Base-by-base conservation (phyloP, 2,888 invertebrate species). In the Gnatocerus cornutus region DNA sequence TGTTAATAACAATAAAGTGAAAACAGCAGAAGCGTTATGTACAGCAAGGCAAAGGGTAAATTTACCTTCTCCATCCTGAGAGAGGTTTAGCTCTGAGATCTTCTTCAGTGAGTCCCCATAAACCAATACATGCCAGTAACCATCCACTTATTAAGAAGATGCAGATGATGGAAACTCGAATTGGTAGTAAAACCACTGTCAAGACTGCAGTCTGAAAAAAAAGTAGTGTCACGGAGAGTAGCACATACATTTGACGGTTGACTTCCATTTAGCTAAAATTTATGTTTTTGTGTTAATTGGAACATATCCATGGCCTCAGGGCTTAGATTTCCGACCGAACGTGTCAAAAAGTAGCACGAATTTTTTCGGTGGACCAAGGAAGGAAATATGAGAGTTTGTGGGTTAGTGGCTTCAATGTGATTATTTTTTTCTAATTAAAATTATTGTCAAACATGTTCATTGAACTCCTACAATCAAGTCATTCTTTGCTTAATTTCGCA, bases 41-140 rank as follows among this genome's bases (percentile, higher is more conserved):
- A n/a, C 46, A 56, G 56, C 46, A 27, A 3, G 13, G n/a, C 12
- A 12, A 39, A 50, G 12, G 30, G 39, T 10, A 27, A 41, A 43
- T 63, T 87, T 88, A 97, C 97, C 92, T 92, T 86, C 97, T 90
- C 97, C 97, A 97, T 78, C 96, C 96, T 8, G 90, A 89, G 79
- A 97, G 87, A 1, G 97, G 97, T 79, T 90, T 89, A 73, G 88
- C 86, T 75, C 91, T 88, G 10, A 95, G 86, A 75, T 97, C 95
- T 59, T 95, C 92, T 81, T 93, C 90, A 12, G 91, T 90, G 37
- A 96, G 84, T 4, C 96, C 96, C 80, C 90, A 90, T 9, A 96
- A 88, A 33, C 96, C 95, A 68, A 96, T 87, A 77, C 91, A 92
- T 30, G 96, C 96, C 55, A 97, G 87, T 71, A 93, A 85, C 95